phyloP scores from a whole-genome alignment of 2,888 invertebrate species.

The Punctoribates punctum region DNA sequence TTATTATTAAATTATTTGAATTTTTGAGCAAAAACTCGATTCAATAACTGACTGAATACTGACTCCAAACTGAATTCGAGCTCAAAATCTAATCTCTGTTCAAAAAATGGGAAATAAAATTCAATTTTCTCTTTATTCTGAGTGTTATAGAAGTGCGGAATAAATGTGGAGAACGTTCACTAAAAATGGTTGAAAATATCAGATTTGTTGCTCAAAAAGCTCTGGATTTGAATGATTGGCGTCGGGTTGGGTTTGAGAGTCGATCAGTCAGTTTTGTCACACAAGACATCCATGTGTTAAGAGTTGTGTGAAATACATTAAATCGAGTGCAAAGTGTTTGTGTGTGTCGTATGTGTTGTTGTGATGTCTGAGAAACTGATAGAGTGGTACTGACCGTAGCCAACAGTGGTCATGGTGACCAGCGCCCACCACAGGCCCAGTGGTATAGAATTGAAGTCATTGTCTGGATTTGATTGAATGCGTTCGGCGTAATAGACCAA shows the following conservation, averaged over 20 bases:
- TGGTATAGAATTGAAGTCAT: conserved; percentile 97
- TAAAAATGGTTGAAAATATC: not conserved
- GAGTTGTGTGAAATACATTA: conserved; percentile 6
- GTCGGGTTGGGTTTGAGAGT: not conserved
- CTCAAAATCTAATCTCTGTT: no score
- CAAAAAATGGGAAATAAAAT: no score
- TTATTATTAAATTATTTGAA: no score
- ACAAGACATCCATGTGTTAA: not conserved
- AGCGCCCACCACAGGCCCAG: conserved; percentile 98
- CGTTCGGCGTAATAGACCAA: conserved; percentile 97
- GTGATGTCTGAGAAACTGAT: not conserved
- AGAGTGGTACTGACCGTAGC: conserved; percentile 77
- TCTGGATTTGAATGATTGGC: not conserved
- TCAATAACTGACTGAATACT: no score
- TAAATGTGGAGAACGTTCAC: no score
- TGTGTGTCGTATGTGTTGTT: not conserved
- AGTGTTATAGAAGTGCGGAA: no score
- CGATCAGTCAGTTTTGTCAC: conserved; percentile 11
- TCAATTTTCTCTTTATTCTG: no score
- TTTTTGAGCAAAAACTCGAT: no score
- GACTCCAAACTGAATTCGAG: no score
- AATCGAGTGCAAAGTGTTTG: conserved; percentile 1
- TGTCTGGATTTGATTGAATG: conserved; percentile 80
- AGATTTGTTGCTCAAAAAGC: not conserved
- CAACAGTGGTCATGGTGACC: conserved; percentile 98